Base-by-base conservation (phyloP, 37 sponge, comb jelly and placozoan genomes). In the Chondrilla cf. caribensis region DNA sequence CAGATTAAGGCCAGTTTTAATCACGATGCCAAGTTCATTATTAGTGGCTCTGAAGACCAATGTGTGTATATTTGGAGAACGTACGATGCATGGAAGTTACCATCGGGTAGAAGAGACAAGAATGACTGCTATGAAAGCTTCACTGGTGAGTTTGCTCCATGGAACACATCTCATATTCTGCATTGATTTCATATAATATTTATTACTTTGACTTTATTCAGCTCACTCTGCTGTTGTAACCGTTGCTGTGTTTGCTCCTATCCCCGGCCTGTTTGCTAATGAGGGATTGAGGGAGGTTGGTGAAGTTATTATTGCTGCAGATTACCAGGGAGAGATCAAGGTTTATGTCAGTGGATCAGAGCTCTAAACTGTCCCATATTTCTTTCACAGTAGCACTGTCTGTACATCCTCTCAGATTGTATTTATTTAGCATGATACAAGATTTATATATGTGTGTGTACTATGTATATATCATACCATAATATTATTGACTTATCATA, bases 21-120 rank as follows among this genome's bases (percentile, higher is more conserved):
- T 83, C 88, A 88, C 28, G 93, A 92, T 83, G 97, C 95, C 0
- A 77, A 86, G 60, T 86, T 82, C 54, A 95, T 97, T 35, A 88
- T 97, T 25, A 87, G 93, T 83, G 97, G 97, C 14, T 97, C 97
- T 28, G 95, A 97, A 62, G 95, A 97, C 43, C 84, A 95, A 64
- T 86, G 54, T 78, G 58, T 90, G 18, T 97, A 97, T 59, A 62
- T 94, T 8, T 97, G 97, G 97, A 87, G 84, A 21, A 95, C 95
- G 41, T 93, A 91, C 39, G 95, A 95, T 67, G 67, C 90, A 18
- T 70, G 54, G 54, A 94, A 87, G 58, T 77, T 94, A 4, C 67
- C 93, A 7, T 89, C 95, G 0, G 84, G 77, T 3, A 71, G 97
- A 17, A 86, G 95, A 79, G 97, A 97, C 82, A 83, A 88, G 58